phyloP scores from a whole-genome alignment of 2,888 invertebrate genomes.

The Cantharis nigra region DNA sequence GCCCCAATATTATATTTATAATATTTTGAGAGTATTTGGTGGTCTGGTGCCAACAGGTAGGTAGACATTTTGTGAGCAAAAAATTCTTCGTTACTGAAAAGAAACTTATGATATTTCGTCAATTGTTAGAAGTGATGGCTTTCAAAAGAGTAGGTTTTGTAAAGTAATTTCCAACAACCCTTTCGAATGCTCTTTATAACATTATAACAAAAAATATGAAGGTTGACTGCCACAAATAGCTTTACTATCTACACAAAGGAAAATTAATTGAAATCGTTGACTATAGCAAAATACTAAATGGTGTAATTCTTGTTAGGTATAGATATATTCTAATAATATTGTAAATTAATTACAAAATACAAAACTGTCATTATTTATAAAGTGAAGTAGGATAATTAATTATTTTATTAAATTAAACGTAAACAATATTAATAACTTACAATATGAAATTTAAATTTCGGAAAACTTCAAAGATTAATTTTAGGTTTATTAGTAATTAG shows the following conservation, averaged over 20 bases:
- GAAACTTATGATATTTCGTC: too few species aligned
- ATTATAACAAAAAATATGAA: neutral
- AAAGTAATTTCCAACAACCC: neutral
- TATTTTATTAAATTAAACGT: neutral
- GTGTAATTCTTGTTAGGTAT: neutral
- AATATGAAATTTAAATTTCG: neutral
- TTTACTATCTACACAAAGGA: neutral
- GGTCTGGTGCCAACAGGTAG: too few species aligned
- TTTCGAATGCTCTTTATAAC: neutral
- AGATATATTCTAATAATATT: neutral
- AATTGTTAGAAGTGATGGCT: neutral
- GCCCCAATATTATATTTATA: too few species aligned
- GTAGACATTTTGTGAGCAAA: too few species aligned
- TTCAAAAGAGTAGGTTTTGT: neutral
- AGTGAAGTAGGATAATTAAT: neutral
- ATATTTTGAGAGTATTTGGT: too few species aligned
- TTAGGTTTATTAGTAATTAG: neutral
- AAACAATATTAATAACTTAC: neutral
- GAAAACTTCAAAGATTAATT: neutral
- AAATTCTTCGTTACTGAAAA: too few species aligned
- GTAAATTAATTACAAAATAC: neutral
- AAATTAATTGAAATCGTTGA: neutral
- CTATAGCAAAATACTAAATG: neutral
- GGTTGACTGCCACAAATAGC: neutral
- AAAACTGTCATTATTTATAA: neutral